These are phyloP conservation scores for Acanthochromis polyacanthus DNA, from an alignment of 2,113 vertebrate genomes.

Conservation along the genomic window DNA sequence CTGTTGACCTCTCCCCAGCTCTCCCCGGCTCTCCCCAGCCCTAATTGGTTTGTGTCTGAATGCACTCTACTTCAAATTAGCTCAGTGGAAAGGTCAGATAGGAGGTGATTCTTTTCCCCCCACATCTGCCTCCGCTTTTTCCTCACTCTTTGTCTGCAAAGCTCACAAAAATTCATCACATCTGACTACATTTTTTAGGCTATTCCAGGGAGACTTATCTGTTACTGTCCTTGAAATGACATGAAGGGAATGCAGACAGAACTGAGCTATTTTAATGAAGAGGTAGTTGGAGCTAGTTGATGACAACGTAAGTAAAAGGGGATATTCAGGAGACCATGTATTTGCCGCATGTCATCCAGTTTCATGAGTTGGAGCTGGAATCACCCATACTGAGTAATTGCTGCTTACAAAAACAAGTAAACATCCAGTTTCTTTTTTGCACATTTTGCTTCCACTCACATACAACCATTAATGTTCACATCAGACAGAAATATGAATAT, in stretches of 20 bases:
- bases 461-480: no score
- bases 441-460: no score
- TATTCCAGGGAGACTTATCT: neutral
- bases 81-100: slow-evolving; percentile 18
- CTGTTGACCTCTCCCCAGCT: slow-evolving; percentile 43
- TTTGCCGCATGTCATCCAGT: neutral
- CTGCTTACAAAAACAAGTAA: neutral
- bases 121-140: slow-evolving; percentile 16
- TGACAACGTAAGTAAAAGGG: slow-evolving; percentile 12
- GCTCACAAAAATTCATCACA: neutral
- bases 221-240: slow-evolving; percentile 27
- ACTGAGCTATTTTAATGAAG: slow-evolving; percentile 5
- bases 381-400: neutral
- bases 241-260: neutral
- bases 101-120: neutral
- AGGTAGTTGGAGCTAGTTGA: neutral
- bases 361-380: neutral
- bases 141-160: neutral
- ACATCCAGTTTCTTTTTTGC: neutral
- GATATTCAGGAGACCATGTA: neutral
- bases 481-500: no score
- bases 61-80: slow-evolving; percentile 39
- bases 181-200: neutral
- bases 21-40: neutral
- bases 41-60: slow-evolving; percentile 59